Evolutionary conservation across 2,888 invertebrate genomes (phyloP).

Genomic region (Dryococelus australis): DNA sequence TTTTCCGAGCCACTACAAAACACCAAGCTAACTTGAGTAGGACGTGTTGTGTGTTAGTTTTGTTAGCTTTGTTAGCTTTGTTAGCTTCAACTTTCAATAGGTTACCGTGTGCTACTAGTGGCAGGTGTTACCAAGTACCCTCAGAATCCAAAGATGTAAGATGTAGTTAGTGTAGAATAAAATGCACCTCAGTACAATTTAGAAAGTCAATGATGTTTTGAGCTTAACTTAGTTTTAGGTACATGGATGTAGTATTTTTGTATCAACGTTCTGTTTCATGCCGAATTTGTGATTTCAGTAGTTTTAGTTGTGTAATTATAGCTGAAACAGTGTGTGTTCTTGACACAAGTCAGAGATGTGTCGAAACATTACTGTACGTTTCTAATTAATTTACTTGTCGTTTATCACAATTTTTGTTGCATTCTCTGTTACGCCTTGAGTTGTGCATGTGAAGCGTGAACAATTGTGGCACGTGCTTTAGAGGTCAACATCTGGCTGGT

Average conservation of each 20-base stretch:
- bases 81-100: not conserved
- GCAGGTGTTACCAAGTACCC: not conserved
- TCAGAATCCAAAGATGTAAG: constrained; percentile 1
- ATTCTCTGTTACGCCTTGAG: not conserved
- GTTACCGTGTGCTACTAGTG: not conserved
- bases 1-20: not conserved
- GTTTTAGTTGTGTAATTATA: not conserved
- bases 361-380: not conserved
- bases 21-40: constrained; percentile 9
- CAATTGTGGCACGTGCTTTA: not conserved
- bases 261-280: not conserved
- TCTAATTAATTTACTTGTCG: not conserved
- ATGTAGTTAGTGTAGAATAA: not conserved
- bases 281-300: not conserved
- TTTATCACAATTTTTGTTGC: not conserved
- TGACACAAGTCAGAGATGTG: not conserved
- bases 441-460: not conserved
- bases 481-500: not conserved
- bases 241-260: not conserved
- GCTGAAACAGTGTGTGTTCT: not conserved
- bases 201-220: not conserved
- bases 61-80: not conserved
- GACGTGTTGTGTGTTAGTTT: not conserved
- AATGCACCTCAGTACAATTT: constrained; percentile 5
- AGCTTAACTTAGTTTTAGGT: not conserved